Evolutionary conservation across 2,888 invertebrate species (phyloP).

Genomic region (Tinea semifulvella): DNA sequence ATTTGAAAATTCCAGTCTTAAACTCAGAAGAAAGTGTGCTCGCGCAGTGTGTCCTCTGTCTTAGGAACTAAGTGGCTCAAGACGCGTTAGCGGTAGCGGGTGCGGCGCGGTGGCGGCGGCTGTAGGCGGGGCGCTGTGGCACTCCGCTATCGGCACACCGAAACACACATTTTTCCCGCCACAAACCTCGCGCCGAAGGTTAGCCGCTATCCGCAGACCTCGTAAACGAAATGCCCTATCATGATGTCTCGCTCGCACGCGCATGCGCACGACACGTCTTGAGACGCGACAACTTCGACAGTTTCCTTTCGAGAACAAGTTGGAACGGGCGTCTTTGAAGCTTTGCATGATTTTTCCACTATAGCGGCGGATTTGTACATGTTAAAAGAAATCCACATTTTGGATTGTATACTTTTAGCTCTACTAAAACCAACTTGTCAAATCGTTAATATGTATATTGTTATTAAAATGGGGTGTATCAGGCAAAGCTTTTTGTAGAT

Average conservation of each 20-base stretch:
- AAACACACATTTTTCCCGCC: conserved; percentile 69
- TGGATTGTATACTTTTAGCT: too few species aligned
- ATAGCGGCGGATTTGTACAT: too few species aligned
- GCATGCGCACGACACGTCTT: conserved; percentile 36
- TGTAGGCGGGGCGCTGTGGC: conserved; percentile 52
- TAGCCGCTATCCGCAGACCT: conserved; percentile 67
- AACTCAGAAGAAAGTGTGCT: too few species aligned
- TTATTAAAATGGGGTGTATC: too few species aligned
- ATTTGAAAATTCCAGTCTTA: too few species aligned
- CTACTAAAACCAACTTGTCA: too few species aligned
- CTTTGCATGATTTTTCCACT: too few species aligned
- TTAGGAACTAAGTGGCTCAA: conserved; percentile 65
- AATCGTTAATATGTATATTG: too few species aligned
- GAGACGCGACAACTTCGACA: conserved; percentile 49
- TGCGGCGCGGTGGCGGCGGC: conserved; percentile 34
- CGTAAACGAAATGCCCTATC: conserved; percentile 41
- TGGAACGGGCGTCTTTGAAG: conserved; percentile 24
- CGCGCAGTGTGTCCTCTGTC: conserved; percentile 46
- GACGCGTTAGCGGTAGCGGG: conserved; percentile 55
- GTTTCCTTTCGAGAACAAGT: conserved; percentile 29
- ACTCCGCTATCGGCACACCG: conserved; percentile 66
- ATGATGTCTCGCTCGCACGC: conserved; percentile 30
- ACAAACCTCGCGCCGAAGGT: conserved; percentile 67
- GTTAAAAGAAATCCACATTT: too few species aligned
- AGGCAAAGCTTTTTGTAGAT: too few species aligned